Evolutionary conservation across 2,888 invertebrate species (phyloP).

Genomic region (Idaea aversata): DNA sequence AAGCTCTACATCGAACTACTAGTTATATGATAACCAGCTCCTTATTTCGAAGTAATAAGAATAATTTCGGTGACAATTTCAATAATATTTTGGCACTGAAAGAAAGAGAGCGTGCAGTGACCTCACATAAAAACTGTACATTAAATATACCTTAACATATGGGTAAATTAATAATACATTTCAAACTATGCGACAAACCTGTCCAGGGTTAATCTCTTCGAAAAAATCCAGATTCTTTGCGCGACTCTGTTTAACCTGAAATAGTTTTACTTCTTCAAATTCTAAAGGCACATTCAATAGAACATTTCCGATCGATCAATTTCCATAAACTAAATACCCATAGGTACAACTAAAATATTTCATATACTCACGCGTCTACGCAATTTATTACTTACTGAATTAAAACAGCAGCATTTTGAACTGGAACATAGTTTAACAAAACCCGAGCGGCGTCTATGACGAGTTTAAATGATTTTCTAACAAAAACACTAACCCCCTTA

Average conservation of each 20-base stretch:
- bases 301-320: background rate
- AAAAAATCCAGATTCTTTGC: constrained; percentile 66
- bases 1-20: constrained; percentile 24
- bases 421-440: too few relatives aligned
- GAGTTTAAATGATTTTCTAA: constrained; percentile 8
- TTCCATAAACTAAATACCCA: too few relatives aligned
- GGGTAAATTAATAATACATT: background rate
- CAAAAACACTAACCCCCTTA: too few relatives aligned
- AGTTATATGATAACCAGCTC: constrained; percentile 17
- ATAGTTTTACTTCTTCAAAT: constrained; percentile 35
- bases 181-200: constrained; percentile 51
- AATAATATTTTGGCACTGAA: background rate
- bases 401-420: constrained; percentile 5
- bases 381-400: too few relatives aligned
- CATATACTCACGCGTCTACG: too few relatives aligned
- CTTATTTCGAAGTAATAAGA: constrained; percentile 5
- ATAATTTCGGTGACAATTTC: too few relatives aligned
- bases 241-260: constrained; percentile 66
- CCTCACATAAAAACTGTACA: background rate
- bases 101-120: background rate
- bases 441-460: too few relatives aligned
- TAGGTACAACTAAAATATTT: too few relatives aligned
- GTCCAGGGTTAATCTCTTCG: constrained; percentile 62
- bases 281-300: too few relatives aligned
- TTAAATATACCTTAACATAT: background rate